Percentiles rank a stretch among this genome's conserved stretches.
Conservation (phyloP, 2,888 invertebrate genomes). For the Tupiocoris notatus region DNA sequence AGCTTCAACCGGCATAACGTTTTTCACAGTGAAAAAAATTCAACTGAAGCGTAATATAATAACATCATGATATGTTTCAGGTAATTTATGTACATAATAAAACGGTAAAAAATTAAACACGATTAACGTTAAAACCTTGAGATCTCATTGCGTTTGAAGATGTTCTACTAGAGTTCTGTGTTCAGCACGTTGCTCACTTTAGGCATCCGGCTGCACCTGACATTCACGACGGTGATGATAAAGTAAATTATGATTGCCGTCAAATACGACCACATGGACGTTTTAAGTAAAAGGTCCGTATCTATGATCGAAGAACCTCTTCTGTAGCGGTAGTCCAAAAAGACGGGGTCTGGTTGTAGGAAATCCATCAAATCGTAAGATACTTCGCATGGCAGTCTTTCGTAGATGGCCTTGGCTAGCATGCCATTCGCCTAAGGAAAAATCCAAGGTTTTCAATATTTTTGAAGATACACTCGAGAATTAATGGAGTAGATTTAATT, state of each 20-base stretch:
- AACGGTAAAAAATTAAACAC: too few relatives aligned
- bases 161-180: conserved; percentile 25
- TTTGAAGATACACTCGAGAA: too few relatives aligned
- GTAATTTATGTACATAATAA: too few relatives aligned
- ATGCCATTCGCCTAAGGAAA: conserved; percentile 58
- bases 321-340: conserved; percentile 43
- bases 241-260: conserved; percentile 51
- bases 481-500: too few relatives aligned
- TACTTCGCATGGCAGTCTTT: conserved; percentile 69
- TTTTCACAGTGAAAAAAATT: too few relatives aligned
- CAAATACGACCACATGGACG: conserved; percentile 67
- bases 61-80: too few relatives aligned
- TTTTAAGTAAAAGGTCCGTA: conserved; percentile 66
- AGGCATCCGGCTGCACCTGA: conserved; percentile 40
- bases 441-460: too few relatives aligned
- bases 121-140: too few relatives aligned
- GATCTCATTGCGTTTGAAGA: too few relatives aligned
- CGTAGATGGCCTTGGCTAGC: conserved; percentile 61
- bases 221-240: conserved; percentile 38
- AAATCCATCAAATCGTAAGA: conserved; percentile 84
- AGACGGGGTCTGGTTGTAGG: conserved; percentile 64
- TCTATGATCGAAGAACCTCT: conserved; percentile 63
- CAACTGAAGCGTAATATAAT: too few relatives aligned
- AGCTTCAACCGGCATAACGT: too few relatives aligned
- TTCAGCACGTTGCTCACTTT: conserved; percentile 32